Percentiles rank a stretch among this genome's conserved stretches.
phyloP scores from a whole-genome alignment of 2,797 vertebrate genomes.

The Gymnopithys bicolor region DNA sequence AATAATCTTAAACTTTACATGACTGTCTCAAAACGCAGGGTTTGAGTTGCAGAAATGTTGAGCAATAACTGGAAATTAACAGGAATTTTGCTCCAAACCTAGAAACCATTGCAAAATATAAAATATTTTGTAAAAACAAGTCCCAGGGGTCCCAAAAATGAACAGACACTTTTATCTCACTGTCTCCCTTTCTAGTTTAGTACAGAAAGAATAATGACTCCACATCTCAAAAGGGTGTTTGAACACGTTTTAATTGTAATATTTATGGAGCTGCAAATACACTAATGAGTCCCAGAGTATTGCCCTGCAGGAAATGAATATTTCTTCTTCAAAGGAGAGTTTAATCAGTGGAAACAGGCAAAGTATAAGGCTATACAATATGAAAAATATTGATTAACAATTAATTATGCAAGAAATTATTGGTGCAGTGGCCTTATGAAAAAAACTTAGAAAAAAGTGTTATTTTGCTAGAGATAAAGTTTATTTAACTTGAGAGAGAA shows the following conservation, averaged over 20 bases:
- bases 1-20: not conserved
- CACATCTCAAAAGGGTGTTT: not conserved
- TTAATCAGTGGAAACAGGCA: not conserved
- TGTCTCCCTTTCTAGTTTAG: not conserved
- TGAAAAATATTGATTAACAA: not conserved
- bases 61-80: not conserved
- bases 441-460: not conserved
- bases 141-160: not conserved
- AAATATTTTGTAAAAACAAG: not conserved
- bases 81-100: not conserved
- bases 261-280: conserved; percentile 19
- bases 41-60: not conserved
- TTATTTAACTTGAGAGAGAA: not conserved
- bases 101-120: not conserved
- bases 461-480: not conserved
- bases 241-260: not conserved
- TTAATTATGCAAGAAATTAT: not conserved
- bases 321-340: not conserved
- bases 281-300: not conserved
- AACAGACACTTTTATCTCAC: not conserved
- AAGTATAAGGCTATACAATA: not conserved
- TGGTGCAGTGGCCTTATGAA: not conserved
- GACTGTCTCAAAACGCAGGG: not conserved
- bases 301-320: not conserved
- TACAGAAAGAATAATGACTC: not conserved